Percentiles rank a stretch among this genome's conserved stretches.
Evolutionary conservation across 2,888 invertebrate species (phyloP).

Genomic region (Drosophila subquinaria): DNA sequence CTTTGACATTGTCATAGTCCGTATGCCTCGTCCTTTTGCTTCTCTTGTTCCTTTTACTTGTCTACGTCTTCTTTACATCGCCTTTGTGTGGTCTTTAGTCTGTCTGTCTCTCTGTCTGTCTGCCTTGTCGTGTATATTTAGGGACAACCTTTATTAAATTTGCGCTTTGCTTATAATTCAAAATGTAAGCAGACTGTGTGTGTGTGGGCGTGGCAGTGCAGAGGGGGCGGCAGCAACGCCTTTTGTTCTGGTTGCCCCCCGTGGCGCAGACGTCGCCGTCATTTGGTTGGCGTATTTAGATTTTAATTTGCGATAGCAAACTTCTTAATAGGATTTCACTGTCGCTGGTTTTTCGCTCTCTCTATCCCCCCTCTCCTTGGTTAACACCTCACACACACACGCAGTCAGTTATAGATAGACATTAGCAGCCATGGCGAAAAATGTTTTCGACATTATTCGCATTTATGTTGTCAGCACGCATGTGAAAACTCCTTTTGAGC

Average conservation of each 20-base stretch:
- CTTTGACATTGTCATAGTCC: constrained; percentile 80
- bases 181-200: constrained; percentile 67
- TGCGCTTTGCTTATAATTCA: constrained; percentile 79
- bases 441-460: constrained; percentile 71
- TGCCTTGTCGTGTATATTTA: constrained; percentile 48
- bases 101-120: background rate
- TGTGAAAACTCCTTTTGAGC: constrained; percentile 46
- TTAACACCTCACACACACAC: constrained; percentile 35
- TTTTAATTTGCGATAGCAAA: constrained; percentile 81
- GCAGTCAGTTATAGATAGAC: constrained; percentile 33
- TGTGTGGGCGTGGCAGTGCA: constrained; percentile 36
- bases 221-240: constrained; percentile 22
- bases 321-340: constrained; percentile 82
- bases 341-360: constrained; percentile 49
- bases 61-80: constrained; percentile 3
- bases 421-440: constrained; percentile 63
- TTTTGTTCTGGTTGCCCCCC: constrained; percentile 53
- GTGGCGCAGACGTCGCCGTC: constrained; percentile 69
- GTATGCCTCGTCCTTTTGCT: constrained; percentile 35
- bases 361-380: background rate
- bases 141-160: constrained; percentile 77
- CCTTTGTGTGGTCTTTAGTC: constrained; percentile 20
- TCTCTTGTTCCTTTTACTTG: constrained; percentile 1
- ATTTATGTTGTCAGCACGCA: constrained; percentile 74
- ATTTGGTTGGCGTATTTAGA: constrained; percentile 79